A percentile compares a stretch with the other conserved stretches of the same genome.
These are phyloP conservation scores for Gila orcuttii DNA, from an alignment of 2,113 vertebrate genomes.

Conservation along the genomic window DNA sequence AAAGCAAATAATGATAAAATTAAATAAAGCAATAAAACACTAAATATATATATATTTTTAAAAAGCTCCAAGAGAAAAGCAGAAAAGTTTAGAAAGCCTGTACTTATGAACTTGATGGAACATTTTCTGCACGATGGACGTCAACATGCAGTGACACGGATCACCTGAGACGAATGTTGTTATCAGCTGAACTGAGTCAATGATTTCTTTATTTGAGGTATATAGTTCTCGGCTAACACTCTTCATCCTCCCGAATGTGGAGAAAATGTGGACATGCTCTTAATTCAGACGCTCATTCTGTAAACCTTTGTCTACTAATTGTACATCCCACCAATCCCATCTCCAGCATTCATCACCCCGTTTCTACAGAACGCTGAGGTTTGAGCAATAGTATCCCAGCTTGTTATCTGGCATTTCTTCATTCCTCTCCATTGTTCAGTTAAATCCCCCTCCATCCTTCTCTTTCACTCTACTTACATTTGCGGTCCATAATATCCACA, in stretches of 20 bases:
- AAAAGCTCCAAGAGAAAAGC: too few species aligned
- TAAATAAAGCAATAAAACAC: not conserved
- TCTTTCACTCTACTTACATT: constrained; percentile 9
- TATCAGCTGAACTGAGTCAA: not conserved
- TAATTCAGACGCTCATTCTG: not conserved
- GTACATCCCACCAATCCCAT: not conserved
- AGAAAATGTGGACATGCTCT: too few species aligned
- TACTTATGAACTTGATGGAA: not conserved
- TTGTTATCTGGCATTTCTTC: constrained; percentile 33
- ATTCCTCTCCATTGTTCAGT: constrained; percentile 41
- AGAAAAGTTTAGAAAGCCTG: not conserved
- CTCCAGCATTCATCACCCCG: not conserved
- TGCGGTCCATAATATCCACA: constrained; percentile 8
- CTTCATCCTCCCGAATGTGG: not conserved
- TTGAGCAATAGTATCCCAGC: not conserved
- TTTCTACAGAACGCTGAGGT: not conserved
- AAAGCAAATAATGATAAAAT: not conserved
- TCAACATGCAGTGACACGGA: not conserved
- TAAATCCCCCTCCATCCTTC: constrained; percentile 40
- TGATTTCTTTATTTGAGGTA: constrained; percentile 27
- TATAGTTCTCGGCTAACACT: not conserved
- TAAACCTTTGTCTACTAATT: not conserved
- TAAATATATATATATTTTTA: too few species aligned
- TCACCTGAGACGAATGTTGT: not conserved
- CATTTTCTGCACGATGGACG: not conserved